Base-by-base conservation (phyloP, 2,888 invertebrate species). In the Synergus laeviventris region DNA sequence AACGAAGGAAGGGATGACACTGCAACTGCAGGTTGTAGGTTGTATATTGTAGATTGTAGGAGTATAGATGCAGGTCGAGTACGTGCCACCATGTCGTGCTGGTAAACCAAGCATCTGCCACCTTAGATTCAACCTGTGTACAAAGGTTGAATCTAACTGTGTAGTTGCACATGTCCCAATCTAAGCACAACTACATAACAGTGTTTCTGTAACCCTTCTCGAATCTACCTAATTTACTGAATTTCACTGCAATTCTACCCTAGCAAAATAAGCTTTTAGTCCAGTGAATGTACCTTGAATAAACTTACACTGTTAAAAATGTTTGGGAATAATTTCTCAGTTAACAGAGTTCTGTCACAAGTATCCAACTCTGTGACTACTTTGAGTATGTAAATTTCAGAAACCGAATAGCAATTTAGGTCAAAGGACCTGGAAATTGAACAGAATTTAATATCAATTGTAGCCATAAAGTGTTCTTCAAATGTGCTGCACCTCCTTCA, bases 111-210 rank as follows among this genome's bases (percentile, higher is more conserved):
- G 39, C 42, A 24, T 42, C 39, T 64, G 64, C 39, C 64, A 64
- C 64, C 64, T 64, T 64, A 64, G 64, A 42, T 42, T 39, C 38
- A 42, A 18, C 64, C 64, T 64, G 42, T 64, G 42, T 64, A 42
- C 64, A 64, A n/a, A n/a, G n/a, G n/a, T n/a, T n/a, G n/a, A n/a
- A n/a, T n/a, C n/a, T n/a, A n/a, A n/a, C n/a, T n/a, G n/a, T n/a
- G n/a, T 24, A 42, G 21, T 42, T 16, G 42, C 42, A 64, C 64
- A 64, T 64, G 64, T 64, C 64, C 14, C 39, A 39, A 21, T 64
- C 64, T 39, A 64, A 42, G 42, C 18, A 42, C 64, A 64, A 64
- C 42, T 64, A 64, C 42, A 7, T 42, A 64, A 21, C 21, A 21
- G 1, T 64, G 64, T 64, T 64, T 12, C 8, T 21, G 14, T 42